These are phyloP conservation scores for Pollenia angustigena DNA, from an alignment of 2,888 invertebrate genomes.

Conservation along the genomic window DNA sequence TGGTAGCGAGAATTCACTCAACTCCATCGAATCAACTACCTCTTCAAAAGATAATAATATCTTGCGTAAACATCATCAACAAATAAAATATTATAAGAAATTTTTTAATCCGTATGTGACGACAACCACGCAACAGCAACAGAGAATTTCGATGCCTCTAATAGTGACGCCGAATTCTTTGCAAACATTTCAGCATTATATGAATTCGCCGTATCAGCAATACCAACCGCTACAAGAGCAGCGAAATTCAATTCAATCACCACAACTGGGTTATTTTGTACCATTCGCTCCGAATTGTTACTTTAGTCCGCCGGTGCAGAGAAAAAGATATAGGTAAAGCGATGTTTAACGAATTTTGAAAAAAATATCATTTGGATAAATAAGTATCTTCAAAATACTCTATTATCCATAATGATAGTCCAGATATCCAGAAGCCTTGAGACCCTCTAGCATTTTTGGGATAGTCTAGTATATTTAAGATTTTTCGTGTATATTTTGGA, in stretches of 20 bases:
- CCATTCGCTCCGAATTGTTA: slow-evolving; percentile 85
- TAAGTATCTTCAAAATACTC: not conserved
- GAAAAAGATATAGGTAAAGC: slow-evolving; percentile 80
- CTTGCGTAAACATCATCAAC: slow-evolving; percentile 74
- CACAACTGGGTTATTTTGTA: slow-evolving; percentile 87
- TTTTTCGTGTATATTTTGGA: too few species aligned
- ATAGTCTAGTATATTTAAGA: too few species aligned
- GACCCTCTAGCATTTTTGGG: too few species aligned
- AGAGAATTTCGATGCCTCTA: slow-evolving; percentile 77
- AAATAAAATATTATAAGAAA: slow-evolving; percentile 70
- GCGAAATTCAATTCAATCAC: slow-evolving; percentile 75
- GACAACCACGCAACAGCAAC: slow-evolving; percentile 65
- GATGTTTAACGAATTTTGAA: not conserved
- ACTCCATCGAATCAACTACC: slow-evolving; percentile 75
- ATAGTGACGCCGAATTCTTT: slow-evolving; percentile 73
- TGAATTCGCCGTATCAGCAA: slow-evolving; percentile 64
- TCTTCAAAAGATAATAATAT: slow-evolving; percentile 79
- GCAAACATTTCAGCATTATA: slow-evolving; percentile 78
- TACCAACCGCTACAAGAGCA: slow-evolving; percentile 1
- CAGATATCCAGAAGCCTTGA: too few species aligned
- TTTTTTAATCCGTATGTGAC: slow-evolving; percentile 58
- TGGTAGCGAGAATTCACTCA: slow-evolving; percentile 75
- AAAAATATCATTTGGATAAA: not conserved
- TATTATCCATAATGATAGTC: not conserved
- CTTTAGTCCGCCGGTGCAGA: slow-evolving; percentile 82